A percentile compares a stretch with the other conserved stretches of the same genome.
Conservation (phyloP, 2,888 invertebrate genomes). For the Lasius platythorax region DNA sequence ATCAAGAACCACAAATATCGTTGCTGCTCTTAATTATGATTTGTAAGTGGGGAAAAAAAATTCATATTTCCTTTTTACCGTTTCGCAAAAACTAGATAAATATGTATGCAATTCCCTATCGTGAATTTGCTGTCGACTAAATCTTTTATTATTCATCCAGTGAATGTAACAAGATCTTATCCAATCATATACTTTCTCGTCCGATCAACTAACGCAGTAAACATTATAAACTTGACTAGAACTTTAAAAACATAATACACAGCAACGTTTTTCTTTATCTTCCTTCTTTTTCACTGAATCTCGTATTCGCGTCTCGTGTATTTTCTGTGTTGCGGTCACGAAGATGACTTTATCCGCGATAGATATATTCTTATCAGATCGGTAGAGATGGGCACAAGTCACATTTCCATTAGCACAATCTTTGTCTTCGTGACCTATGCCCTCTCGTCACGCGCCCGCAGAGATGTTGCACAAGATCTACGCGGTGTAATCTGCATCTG, state of each 20-base stretch:
- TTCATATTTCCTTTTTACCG: not conserved
- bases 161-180: not conserved
- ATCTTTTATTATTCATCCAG: not conserved
- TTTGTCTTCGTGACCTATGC: conserved; percentile 49
- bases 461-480: conserved; percentile 26
- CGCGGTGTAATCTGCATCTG: conserved; percentile 4
- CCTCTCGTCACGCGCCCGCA: conserved; percentile 28
- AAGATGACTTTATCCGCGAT: not conserved
- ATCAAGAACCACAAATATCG: conserved; percentile 45
- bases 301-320: not conserved
- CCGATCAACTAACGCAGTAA: not conserved
- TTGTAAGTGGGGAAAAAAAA: not conserved
- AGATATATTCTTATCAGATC: conserved; percentile 50
- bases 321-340: not conserved
- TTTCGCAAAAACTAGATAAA: not conserved
- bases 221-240: not conserved
- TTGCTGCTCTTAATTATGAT: conserved; percentile 22
- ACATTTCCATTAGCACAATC: conserved; percentile 53
- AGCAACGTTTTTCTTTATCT: not conserved
- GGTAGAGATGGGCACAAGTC: conserved; percentile 12
- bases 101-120: not conserved
- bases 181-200: not conserved
- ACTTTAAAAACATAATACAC: not conserved
- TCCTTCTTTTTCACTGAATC: not conserved
- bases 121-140: not conserved